Base-by-base conservation (phyloP, 2,113 vertebrate genomes). In the Falcunculus frontatus region DNA sequence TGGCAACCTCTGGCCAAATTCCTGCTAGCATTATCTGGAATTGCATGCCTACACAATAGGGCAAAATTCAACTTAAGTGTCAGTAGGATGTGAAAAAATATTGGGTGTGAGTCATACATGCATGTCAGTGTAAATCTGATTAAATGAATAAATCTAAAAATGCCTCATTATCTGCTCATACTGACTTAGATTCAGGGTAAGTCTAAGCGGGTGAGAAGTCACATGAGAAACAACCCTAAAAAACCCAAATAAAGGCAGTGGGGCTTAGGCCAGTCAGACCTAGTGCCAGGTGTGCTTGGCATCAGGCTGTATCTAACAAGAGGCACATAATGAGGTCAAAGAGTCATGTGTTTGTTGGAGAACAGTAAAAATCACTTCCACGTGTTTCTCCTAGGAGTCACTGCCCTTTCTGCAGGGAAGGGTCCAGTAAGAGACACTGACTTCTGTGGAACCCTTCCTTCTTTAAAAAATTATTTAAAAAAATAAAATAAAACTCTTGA, bases 31-130 rank as follows among this genome's bases (percentile, higher is more conserved):
- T 75, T 79, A 39, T 50, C 57, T 56, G 52, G 47, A 93, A 44
- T 42, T 68, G 5, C 0, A 0, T 75, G 63, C 17, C 72, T 27
- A 17, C 37, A n/a, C 32, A 77, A 13, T 3, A 64, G 35, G 23
- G 33, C 20, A 81, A 93, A 93, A 94, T 59, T 74, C 67, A 88
- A 37, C 30, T 25, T 8, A 32, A 50, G 12, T 30, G 14, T 42
- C 62, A 62, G 50, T 18, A 78, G 21, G n/a, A 68, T 62, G 16
- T 10, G 69, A 82, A 84, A 55, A 52, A 60, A 18, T 32, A 57
- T 2, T 23, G 12, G 7, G 4, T 1, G 0, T 70, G 27, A 15
- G 5, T 88, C 65, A 72, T 52, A 5, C 20, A 6, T 23, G 35
- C 17, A 37, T 12, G 9, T 12, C 64, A 49, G 14, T 41, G 15